Percentiles rank a stretch among this genome's conserved stretches.
These are phyloP conservation scores for Calcarius lapponicus DNA, from an alignment of 2,797 vertebrate species.

Conservation along the genomic window DNA sequence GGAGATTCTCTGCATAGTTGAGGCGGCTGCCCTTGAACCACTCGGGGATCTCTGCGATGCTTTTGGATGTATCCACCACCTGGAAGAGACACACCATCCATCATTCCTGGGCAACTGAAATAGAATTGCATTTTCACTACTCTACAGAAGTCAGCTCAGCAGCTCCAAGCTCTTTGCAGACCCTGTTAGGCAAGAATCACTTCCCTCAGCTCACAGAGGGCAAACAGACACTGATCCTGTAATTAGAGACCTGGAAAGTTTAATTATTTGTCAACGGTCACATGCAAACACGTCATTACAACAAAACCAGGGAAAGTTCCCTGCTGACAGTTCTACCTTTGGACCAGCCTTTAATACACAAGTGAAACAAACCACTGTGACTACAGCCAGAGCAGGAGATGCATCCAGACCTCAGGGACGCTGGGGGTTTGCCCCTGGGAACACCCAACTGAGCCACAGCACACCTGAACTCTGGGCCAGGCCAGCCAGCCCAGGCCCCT, in stretches of 20 bases:
- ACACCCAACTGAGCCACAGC: background rate
- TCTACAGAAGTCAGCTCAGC: background rate
- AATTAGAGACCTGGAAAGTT: background rate
- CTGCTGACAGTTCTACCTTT: background rate
- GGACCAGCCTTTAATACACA: background rate
- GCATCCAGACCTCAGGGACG: background rate
- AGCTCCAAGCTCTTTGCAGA: background rate
- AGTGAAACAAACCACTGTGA: background rate
- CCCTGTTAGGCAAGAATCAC: background rate
- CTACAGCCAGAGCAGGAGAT: background rate
- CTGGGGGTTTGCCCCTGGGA: background rate
- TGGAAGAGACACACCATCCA: background rate
- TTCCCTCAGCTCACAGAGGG: background rate
- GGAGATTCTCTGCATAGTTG: constrained; percentile 95
- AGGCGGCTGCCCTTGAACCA: constrained; percentile 93
- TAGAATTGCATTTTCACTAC: accelerated
- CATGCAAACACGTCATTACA: background rate
- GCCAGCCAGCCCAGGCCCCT: accelerated
- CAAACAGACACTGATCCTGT: background rate
- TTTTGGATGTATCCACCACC: constrained; percentile 90
- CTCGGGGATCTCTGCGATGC: constrained; percentile 88
- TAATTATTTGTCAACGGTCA: background rate
- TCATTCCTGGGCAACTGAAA: background rate
- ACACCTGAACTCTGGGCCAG: background rate
- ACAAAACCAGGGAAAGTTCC: background rate